Evolutionary conservation across 2,888 invertebrate genomes (phyloP).

Genomic region (Thyatira batis): DNA sequence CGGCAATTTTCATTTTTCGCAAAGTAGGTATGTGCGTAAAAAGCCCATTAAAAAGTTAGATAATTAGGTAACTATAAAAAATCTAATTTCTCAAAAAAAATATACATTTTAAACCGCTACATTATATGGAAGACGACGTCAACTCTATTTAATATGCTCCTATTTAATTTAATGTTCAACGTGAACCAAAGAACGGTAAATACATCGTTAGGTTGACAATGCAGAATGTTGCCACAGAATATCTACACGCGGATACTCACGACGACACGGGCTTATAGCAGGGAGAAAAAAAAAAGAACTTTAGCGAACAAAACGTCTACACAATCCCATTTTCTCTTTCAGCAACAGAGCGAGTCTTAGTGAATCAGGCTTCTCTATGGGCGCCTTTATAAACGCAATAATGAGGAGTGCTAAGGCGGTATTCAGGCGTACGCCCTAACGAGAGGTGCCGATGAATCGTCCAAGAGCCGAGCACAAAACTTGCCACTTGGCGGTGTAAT

Average conservation of each 20-base stretch:
- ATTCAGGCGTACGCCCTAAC: conserved; percentile 74
- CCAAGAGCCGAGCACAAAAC: conserved; percentile 76
- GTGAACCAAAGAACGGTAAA: conserved; percentile 41
- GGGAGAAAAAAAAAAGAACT: conserved; percentile 62
- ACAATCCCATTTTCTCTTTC: conserved; percentile 81
- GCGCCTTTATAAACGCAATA: conserved; percentile 81
- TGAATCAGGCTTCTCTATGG: conserved; percentile 76
- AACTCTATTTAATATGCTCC: conserved; percentile 29
- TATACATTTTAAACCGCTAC: not conserved
- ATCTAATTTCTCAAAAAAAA: not conserved
- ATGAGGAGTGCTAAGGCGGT: conserved; percentile 78
- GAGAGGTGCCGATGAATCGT: conserved; percentile 78
- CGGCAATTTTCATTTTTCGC: no score
- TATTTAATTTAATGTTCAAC: conserved; percentile 47
- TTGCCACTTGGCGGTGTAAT: conserved; percentile 70
- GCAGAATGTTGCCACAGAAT: conserved; percentile 56
- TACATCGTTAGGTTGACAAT: conserved; percentile 56
- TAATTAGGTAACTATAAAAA: not conserved
- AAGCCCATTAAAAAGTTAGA: not conserved
- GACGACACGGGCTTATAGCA: conserved; percentile 41
- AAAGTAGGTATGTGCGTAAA: no score
- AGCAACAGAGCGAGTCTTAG: conserved; percentile 71
- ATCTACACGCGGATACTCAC: conserved; percentile 44
- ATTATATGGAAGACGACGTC: conserved; percentile 29
- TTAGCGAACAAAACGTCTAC: conserved; percentile 72